Percentiles rank a stretch among this genome's conserved stretches.
These are phyloP conservation scores for Leptinotarsa lineolata DNA, from an alignment of 1,140 invertebrate genomes.

Conservation along the genomic window DNA sequence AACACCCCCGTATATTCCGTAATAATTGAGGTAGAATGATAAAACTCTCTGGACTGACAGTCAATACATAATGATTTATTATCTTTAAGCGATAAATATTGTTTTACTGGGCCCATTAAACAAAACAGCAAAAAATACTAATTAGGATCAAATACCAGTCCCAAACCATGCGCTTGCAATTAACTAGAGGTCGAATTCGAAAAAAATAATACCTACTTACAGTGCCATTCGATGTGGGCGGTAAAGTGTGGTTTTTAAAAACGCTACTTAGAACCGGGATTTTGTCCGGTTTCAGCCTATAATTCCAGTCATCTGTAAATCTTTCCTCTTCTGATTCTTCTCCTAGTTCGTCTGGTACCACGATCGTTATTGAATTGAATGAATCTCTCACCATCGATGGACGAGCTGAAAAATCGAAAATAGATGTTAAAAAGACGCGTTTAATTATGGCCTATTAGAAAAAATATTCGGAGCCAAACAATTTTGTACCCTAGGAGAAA, in stretches of 20 bases:
- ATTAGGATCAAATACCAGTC: too few species aligned
- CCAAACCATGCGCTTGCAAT: too few species aligned
- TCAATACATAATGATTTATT: background rate
- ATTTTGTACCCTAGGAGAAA: too few species aligned
- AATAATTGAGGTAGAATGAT: too few species aligned
- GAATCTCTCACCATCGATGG: conserved; percentile 10
- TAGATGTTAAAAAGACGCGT: too few species aligned
- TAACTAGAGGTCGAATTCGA: background rate
- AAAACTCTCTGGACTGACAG: too few species aligned
- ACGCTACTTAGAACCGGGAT: conserved; percentile 44
- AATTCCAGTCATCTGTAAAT: conserved; percentile 52
- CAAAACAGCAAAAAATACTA: background rate
- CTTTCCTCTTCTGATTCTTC: conserved; percentile 29
- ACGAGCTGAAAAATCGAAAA: background rate
- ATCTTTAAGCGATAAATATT: too few species aligned
- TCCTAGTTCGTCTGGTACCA: background rate
- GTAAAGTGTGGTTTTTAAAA: conserved; percentile 51
- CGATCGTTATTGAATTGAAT: conserved; percentile 16
- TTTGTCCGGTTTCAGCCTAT: conserved; percentile 46
- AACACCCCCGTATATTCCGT: too few species aligned
- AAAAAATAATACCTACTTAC: conserved; percentile 51
- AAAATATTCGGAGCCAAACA: too few species aligned
- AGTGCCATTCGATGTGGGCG: conserved; percentile 47
- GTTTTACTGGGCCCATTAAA: background rate
- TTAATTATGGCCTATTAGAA: too few species aligned